These are phyloP conservation scores for Triplophysa siluroides DNA, from an alignment of 2,113 vertebrate species.

Conservation along the genomic window DNA sequence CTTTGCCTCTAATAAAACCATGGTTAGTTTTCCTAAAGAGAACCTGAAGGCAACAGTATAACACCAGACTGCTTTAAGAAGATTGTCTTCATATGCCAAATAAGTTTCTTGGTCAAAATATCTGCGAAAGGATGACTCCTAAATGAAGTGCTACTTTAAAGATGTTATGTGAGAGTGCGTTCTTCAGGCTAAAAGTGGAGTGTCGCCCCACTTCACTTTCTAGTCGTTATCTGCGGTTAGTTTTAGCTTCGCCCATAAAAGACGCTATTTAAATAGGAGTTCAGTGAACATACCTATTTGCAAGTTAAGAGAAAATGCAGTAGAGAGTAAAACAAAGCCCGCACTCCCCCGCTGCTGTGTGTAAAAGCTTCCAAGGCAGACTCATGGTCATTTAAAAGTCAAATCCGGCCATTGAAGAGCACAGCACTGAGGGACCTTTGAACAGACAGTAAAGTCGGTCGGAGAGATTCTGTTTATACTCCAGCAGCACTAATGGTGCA, in stretches of 20 bases:
- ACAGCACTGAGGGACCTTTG: conserved; percentile 49
- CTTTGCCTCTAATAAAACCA: no score
- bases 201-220: not conserved
- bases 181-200: not conserved
- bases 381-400: conserved; percentile 55
- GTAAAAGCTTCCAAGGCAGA: conserved; percentile 32
- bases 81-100: not conserved
- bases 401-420: conserved; percentile 45
- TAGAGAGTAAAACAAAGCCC: conserved; percentile 46
- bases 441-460: conserved; percentile 40
- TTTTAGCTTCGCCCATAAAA: conserved; percentile 17
- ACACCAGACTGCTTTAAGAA: not conserved
- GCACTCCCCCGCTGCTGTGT: conserved; percentile 27
- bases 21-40: no score
- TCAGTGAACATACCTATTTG: conserved; percentile 35
- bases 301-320: conserved; percentile 44
- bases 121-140: conserved; percentile 9
- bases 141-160: not conserved
- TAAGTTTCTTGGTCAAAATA: not conserved
- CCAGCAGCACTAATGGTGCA: conserved; percentile 44
- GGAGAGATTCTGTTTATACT: conserved; percentile 49
- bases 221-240: conserved; percentile 16
- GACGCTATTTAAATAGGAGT: conserved; percentile 35
- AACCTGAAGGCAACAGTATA: not conserved
- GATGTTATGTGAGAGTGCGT: not conserved